A percentile compares a stretch with the other conserved stretches of the same genome.
Evolutionary conservation across 2,113 vertebrate genomes (phyloP).

Genomic region (Forbesichthys papilliferus): DNA sequence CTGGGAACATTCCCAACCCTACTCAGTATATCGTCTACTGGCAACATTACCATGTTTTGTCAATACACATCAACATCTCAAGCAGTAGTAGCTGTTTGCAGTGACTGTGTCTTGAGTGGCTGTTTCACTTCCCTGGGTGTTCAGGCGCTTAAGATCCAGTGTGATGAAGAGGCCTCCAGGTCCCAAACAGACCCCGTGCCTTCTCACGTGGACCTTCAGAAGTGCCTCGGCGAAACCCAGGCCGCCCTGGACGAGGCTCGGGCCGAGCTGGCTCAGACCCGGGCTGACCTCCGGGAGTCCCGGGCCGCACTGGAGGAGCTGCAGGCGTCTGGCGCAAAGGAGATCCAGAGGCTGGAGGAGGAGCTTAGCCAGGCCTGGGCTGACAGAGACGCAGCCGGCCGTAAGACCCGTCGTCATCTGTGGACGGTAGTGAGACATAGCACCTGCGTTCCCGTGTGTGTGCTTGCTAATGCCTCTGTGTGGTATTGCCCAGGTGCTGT

Average conservation of each 20-base stretch:
- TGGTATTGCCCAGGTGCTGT: constrained; percentile 55
- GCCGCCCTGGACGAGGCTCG: constrained; percentile 48
- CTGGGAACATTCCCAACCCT: no score
- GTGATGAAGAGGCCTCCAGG: constrained; percentile 61
- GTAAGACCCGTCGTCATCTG: constrained; percentile 70
- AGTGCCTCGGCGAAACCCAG: constrained; percentile 66
- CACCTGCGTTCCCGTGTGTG: neutral
- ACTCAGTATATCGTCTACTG: no score
- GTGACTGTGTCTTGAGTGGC: neutral
- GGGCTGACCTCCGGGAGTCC: constrained; percentile 66
- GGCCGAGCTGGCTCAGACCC: constrained; percentile 68
- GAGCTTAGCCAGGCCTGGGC: constrained; percentile 75
- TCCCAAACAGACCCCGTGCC: constrained; percentile 40
- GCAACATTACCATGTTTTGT: no score
- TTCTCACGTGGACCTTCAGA: constrained; percentile 46
- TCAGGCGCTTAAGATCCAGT: constrained; percentile 76
- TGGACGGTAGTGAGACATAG: neutral
- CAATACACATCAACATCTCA: neutral
- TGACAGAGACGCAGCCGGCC: constrained; percentile 74
- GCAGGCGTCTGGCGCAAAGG: constrained; percentile 69
- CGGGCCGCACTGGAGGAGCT: constrained; percentile 67
- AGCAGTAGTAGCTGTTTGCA: neutral
- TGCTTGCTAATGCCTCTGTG: neutral
- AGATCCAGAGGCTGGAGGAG: constrained; percentile 72
- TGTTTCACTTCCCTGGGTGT: neutral